Percentiles rank a stretch among this genome's conserved stretches.
Evolutionary conservation across 2,888 invertebrate species (phyloP).

Genomic region (Eristalis intricaria): DNA sequence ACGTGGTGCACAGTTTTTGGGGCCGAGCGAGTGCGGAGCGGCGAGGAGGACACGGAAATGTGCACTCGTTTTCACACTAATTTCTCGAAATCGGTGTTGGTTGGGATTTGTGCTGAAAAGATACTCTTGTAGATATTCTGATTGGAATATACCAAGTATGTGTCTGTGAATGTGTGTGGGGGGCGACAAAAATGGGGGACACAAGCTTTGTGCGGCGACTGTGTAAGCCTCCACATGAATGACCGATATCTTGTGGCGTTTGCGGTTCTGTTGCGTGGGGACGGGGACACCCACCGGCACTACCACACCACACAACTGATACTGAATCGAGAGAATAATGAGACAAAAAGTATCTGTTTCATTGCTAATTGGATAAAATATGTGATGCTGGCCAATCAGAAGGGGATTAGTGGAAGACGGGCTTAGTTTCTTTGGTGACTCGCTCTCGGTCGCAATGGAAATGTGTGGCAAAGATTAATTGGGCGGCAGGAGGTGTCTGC

Average conservation of each 20-base stretch:
- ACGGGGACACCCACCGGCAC: neutral
- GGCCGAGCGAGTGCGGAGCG: constrained; percentile 17
- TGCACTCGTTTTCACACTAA: constrained; percentile 71
- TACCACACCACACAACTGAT: constrained; percentile 1
- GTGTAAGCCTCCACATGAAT: constrained; percentile 22
- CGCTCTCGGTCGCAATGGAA: constrained; percentile 21
- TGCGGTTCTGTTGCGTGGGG: constrained; percentile 1
- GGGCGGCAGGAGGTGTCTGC: constrained; percentile 17
- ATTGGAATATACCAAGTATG: constrained; percentile 40
- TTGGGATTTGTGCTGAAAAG: constrained; percentile 30
- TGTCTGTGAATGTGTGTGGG: constrained; percentile 6
- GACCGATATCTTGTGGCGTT: constrained; percentile 50
- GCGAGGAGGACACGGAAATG: constrained; percentile 61
- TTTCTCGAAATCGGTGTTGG: constrained; percentile 57
- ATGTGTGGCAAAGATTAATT: constrained; percentile 58
- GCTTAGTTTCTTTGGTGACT: neutral
- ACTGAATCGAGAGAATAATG: constrained; percentile 57
- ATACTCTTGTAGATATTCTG: neutral
- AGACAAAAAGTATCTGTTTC: constrained; percentile 71
- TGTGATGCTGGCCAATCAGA: constrained; percentile 70
- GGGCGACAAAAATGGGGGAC: constrained; percentile 12
- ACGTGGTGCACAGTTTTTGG: constrained; percentile 39
- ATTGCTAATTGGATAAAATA: constrained; percentile 72
- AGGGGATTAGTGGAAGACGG: constrained; percentile 51
- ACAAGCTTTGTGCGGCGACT: constrained; percentile 4